These are phyloP conservation scores for Plagiodera versicolora DNA, from an alignment of 2,888 invertebrate genomes.

Conservation along the genomic window DNA sequence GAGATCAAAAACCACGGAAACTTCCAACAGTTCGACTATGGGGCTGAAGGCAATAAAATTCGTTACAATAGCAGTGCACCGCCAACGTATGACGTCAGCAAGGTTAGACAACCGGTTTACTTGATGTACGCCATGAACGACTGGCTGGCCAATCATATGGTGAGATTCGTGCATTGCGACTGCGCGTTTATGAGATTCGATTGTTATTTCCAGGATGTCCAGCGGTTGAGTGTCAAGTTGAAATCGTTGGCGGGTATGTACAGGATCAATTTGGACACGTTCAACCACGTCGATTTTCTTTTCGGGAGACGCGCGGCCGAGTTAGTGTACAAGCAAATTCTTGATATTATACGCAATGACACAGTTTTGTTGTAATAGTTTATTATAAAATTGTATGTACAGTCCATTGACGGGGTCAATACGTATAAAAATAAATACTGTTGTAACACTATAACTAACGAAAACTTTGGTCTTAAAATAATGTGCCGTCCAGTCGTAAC, in stretches of 20 bases:
- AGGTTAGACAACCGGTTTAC: constrained; percentile 66
- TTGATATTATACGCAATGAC: constrained; percentile 39
- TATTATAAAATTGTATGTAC: constrained; percentile 28
- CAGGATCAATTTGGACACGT: constrained; percentile 63
- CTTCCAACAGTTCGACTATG: constrained; percentile 74
- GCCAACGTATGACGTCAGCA: constrained; percentile 65
- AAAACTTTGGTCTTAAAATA: constrained; percentile 42
- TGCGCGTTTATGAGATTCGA: too few relatives aligned
- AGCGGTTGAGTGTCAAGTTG: constrained; percentile 54
- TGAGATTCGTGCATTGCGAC: constrained; percentile 50
- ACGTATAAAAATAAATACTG: constrained; percentile 33
- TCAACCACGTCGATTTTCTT: constrained; percentile 75
- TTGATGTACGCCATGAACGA: constrained; percentile 73
- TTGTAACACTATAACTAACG: constrained; percentile 33
- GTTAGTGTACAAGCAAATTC: constrained; percentile 59
- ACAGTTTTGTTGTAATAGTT: constrained; percentile 8
- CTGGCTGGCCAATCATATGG: constrained; percentile 66
- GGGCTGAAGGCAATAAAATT: constrained; percentile 59
- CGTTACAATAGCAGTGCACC: constrained; percentile 63
- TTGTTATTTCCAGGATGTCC: constrained; percentile 33
- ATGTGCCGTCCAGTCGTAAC: constrained; percentile 22
- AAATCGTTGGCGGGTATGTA: constrained; percentile 62
- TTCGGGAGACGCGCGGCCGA: constrained; percentile 65
- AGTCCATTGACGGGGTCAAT: constrained; percentile 21
- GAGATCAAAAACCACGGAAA: constrained; percentile 46